phyloP scores from a whole-genome alignment of 2,797 vertebrate genomes.

The Crypturellus tataupa region DNA sequence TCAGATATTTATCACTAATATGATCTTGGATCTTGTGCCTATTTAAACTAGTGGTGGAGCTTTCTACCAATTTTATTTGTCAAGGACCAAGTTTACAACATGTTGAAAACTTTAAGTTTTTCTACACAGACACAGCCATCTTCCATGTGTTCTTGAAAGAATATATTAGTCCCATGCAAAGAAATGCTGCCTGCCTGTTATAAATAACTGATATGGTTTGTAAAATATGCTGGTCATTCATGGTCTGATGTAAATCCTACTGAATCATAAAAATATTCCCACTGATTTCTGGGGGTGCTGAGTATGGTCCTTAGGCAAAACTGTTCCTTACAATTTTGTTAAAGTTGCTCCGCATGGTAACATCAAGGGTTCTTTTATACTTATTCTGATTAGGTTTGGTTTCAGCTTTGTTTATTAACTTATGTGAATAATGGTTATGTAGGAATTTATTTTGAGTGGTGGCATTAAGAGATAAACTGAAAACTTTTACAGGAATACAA shows the following conservation, averaged over 20 bases:
- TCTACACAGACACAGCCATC: neutral
- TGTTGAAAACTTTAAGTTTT: neutral
- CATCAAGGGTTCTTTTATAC: neutral
- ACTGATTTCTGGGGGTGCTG: neutral
- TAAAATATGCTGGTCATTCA: neutral
- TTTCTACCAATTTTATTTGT: neutral
- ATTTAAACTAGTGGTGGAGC: neutral
- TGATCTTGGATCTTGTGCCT: neutral
- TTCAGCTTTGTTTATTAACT: conserved; percentile 35
- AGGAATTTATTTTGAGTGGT: conserved; percentile 17
- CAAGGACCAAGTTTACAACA: neutral
- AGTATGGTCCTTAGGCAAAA: neutral
- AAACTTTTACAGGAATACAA: conserved; percentile 4
- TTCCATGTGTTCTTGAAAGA: neutral
- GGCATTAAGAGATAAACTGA: neutral
- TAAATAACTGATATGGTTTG: neutral
- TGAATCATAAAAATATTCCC: neutral
- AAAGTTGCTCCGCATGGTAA: neutral
- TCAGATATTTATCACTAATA: neutral
- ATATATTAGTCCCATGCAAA: neutral
- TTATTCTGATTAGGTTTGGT: neutral
- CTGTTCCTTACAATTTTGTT: neutral
- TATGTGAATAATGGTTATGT: neutral
- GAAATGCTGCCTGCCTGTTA: neutral
- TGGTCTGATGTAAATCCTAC: neutral